Base-by-base conservation (phyloP, 1,140 invertebrate genomes). In the Drosophila aff. region DNA sequence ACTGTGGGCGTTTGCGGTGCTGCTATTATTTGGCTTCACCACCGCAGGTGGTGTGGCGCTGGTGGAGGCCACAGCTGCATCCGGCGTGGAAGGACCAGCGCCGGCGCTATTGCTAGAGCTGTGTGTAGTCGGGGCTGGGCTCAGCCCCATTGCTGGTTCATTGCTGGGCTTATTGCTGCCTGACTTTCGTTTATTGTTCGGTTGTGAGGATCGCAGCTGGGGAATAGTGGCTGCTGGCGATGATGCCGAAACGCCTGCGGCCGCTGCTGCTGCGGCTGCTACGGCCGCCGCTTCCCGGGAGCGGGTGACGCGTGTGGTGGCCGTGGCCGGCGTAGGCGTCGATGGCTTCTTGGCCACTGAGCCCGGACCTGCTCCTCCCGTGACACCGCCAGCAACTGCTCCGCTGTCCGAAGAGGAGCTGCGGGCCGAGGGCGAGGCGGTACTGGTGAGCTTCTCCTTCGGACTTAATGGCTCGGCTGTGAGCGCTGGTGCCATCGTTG, bases 401-500 rank as follows among this genome's bases (percentile, higher is more conserved):
- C 61, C 73, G 52, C 57, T 76, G 65, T 76, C 91, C 41, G 40
- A 46, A 43, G 61, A 64, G 49, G 67, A 68, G 63, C 57, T 86
- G 47, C 73, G 76, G 33, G 86, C 86, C 52, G 89, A 82, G 43
- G 81, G 78, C 73, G 86, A 73, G 43, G 90, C 82, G 31, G 74
- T 86, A 66, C 74, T 91, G 8, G 82, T 82, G 53, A 92, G 68
- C 68, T 92, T 92, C 76, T 92, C 92, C 53, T 87, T 92, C 44
- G 86, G 80, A 83, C 90, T 92, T 68, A 92, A 65, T 87, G 94
- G 93, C 91, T 94, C 93, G 41, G 94, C 93, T 46, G 94, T 93
- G 71, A 94, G 94, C 92, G 94, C 94, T 92, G 94, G 94, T 93
- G 94, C 94, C 94, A 95, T 95, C 68, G 69, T 92, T 73, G 76